A percentile compares a stretch with the other conserved stretches of the same genome.
Evolutionary conservation across 1,140 invertebrate species (phyloP).

Genomic region (Fopius arisanus): DNA sequence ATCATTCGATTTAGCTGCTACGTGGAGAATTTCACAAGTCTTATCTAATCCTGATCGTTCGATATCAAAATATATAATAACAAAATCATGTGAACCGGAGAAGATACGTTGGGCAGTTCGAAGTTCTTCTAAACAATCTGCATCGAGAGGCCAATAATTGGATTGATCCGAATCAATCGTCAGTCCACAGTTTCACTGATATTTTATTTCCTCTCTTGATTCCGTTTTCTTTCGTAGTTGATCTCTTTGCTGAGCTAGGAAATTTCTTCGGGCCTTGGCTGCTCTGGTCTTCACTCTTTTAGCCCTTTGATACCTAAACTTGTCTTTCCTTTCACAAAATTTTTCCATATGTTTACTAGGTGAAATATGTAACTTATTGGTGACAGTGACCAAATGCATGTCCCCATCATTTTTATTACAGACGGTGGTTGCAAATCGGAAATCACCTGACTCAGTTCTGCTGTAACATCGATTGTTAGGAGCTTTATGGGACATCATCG

Average conservation of each 20-base stretch:
- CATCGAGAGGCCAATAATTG: background rate
- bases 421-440: constrained; percentile 32
- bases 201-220: constrained; percentile 2
- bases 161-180: background rate
- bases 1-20: constrained; percentile 35
- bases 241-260: background rate
- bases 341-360: constrained; percentile 24
- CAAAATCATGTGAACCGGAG: background rate
- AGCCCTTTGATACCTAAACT: background rate
- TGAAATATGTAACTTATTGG: constrained; percentile 12
- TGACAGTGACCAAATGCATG: constrained; percentile 13
- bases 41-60: constrained; percentile 31
- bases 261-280: background rate
- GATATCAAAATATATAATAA: constrained; percentile 18
- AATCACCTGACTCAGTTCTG: constrained; percentile 36
- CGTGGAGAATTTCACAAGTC: constrained; percentile 37
- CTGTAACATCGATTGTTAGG: constrained; percentile 40
- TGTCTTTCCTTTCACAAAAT: background rate
- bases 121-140: background rate
- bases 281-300: background rate
- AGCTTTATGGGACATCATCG: constrained; percentile 33
- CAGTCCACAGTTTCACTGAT: constrained; percentile 4
- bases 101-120: background rate
- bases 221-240: background rate
- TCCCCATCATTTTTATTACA: constrained; percentile 39